Evolutionary conservation across 2,888 invertebrate genomes (phyloP), one percentile per base, ranked within the genome.

Genomic region (Polyommatus iphigenia): DNA sequence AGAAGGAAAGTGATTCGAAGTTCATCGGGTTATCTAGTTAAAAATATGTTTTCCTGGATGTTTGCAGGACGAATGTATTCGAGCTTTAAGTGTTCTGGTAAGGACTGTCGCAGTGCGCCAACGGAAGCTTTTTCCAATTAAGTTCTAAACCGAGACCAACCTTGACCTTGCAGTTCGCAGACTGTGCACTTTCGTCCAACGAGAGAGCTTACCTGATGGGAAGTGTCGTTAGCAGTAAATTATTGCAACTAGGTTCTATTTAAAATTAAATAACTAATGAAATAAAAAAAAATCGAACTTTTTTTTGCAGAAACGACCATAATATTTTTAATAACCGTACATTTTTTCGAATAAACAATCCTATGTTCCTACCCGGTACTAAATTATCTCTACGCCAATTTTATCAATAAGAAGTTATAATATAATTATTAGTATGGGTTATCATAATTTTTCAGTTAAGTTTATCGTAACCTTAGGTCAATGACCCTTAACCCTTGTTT

Each of bases 51-150:
- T 24, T 20, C 8, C 8, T 29, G 6, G 13, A 67, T 15, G 15
- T 67, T 67, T 67, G 1, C 67, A 67, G 67, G 67, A 67, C 3
- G n/a, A 41, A 36, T 36, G 54, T 50, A 32, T 13, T 75, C 46
- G 73, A n/a, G 4, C n/a, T 24, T 46, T 20, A 29, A 24, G n/a
- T 59, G 46, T 13, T 41, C 18, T 24, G 57, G 57, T 20, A 73
- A 73, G 62, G 76, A 62, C 18, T 78, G 78, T 59, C 78, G 78
- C 78, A 78, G 57, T 78, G 78, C 78, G 78, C 72, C 72, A 77
- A 54, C 72, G 72, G 36, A 78, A 78, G 78, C 59, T 73, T 54
- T 72, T 36, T 73, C 72, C 73, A 78, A 78, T 78, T 73, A 78
- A 78, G 59, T 73, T 78, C 72, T 78, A 73, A 72, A 72, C 59